phyloP scores from a whole-genome alignment of 2,888 invertebrate genomes.

The Punctoribates punctum region DNA sequence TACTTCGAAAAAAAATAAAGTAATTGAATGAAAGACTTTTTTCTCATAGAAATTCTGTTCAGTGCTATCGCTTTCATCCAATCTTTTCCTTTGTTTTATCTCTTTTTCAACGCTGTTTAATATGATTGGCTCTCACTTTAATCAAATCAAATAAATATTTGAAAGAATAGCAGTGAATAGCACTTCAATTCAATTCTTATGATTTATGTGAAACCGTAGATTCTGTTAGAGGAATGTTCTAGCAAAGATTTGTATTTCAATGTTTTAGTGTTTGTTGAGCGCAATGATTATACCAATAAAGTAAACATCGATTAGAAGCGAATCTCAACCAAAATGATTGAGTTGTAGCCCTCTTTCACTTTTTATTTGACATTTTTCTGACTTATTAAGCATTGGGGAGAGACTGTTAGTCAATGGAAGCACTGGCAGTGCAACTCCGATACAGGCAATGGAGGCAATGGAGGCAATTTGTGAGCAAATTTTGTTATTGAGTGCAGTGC shows the following conservation, averaged over 20 bases:
- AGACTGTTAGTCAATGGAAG: background rate
- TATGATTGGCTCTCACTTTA: background rate
- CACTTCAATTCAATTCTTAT: no score
- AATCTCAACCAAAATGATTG: background rate
- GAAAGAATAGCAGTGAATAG: background rate
- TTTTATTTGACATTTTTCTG: constrained; percentile 31
- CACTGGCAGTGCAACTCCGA: background rate
- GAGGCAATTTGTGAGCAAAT: constrained; percentile 49
- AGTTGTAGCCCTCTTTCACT: background rate
- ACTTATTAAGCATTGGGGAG: constrained; percentile 38
- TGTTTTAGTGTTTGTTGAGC: no score
- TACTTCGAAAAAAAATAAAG: background rate
- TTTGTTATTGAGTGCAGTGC: constrained; percentile 48
- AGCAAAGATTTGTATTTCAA: background rate
- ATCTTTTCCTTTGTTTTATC: background rate
- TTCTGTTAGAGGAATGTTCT: background rate
- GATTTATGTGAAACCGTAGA: no score
- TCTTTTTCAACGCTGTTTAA: background rate
- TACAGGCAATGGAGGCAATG: constrained; percentile 46
- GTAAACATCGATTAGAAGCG: background rate
- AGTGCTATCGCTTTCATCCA: no score
- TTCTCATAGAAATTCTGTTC: background rate
- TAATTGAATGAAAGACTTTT: background rate
- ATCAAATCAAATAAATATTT: background rate
- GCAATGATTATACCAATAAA: background rate